Evolutionary conservation across 2,888 invertebrate genomes (phyloP).

Genomic region (Hermaeophaga mercurialis): DNA sequence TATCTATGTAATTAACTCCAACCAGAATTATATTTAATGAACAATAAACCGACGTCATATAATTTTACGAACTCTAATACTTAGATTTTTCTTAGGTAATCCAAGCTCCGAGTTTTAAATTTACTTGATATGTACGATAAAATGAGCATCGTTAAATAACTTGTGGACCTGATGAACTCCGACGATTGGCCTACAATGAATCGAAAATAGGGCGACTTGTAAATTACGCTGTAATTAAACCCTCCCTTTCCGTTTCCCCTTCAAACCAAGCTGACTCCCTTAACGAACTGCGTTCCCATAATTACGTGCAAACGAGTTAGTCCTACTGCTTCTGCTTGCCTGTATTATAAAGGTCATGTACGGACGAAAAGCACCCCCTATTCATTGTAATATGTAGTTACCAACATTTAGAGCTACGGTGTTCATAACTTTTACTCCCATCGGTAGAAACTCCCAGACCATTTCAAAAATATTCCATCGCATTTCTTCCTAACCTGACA

Average conservation of each 20-base stretch:
- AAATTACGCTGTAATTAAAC: slow-evolving; percentile 53
- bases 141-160: too few relatives aligned
- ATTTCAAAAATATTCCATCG: too few relatives aligned
- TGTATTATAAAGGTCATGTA: slow-evolving; percentile 40
- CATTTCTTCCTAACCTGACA: too few relatives aligned
- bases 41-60: too few relatives aligned
- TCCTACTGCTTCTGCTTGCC: slow-evolving; percentile 28
- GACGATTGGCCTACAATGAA: slow-evolving; percentile 30
- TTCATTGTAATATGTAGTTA: slow-evolving; percentile 23
- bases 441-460: too few relatives aligned
- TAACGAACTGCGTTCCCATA: slow-evolving; percentile 52
- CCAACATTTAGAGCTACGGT: slow-evolving; percentile 13
- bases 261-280: slow-evolving; percentile 46
- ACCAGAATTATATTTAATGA: too few relatives aligned
- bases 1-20: too few relatives aligned
- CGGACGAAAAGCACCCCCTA: slow-evolving; percentile 25
- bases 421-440: too few relatives aligned
- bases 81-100: too few relatives aligned
- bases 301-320: slow-evolving; percentile 54
- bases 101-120: too few relatives aligned
- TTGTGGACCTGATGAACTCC: slow-evolving; percentile 14
- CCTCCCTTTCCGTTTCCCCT: slow-evolving; percentile 43
- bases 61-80: too few relatives aligned
- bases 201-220: slow-evolving; percentile 49
- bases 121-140: too few relatives aligned